These are phyloP conservation scores for Drosophila kikkawai DNA, from an alignment of 1,140 invertebrate genomes.

Conservation along the genomic window DNA sequence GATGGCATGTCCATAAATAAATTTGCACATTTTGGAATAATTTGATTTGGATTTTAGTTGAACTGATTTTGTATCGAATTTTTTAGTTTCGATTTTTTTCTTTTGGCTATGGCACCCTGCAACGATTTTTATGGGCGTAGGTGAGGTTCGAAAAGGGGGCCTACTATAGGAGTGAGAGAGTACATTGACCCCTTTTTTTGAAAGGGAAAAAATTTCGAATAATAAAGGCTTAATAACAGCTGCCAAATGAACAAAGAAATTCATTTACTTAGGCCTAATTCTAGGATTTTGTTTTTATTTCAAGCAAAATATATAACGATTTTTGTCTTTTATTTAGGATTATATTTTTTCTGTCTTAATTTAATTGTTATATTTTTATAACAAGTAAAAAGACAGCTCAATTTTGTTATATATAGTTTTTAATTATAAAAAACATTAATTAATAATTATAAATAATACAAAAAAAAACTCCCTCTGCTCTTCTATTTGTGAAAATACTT, in stretches of 20 bases:
- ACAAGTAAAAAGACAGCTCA: too few relatives aligned
- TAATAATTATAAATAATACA: too few relatives aligned
- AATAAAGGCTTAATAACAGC: neutral
- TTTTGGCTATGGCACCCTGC: slow-evolving; percentile 56
- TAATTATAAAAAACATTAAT: too few relatives aligned
- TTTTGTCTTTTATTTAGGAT: neutral
- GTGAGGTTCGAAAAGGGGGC: slow-evolving; percentile 16
- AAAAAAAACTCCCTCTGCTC: too few relatives aligned
- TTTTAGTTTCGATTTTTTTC: neutral
- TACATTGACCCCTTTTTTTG: slow-evolving; percentile 29
- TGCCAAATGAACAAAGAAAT: neutral
- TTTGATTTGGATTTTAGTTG: slow-evolving; percentile 49
- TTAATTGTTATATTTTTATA: neutral
- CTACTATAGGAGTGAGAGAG: neutral
- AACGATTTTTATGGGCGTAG: slow-evolving; percentile 64
- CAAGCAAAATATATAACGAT: neutral
- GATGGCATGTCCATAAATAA: slow-evolving; percentile 58
- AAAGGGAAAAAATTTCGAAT: neutral
- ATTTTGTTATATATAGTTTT: too few relatives aligned
- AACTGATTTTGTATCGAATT: slow-evolving; percentile 15
- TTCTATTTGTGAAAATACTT: neutral
- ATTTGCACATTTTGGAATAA: slow-evolving; percentile 53
- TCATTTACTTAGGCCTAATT: neutral
- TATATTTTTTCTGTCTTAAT: neutral
- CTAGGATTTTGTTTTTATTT: neutral